These are phyloP conservation scores for Eurosta solidaginis DNA, from an alignment of 1,140 invertebrate genomes.

Conservation along the genomic window DNA sequence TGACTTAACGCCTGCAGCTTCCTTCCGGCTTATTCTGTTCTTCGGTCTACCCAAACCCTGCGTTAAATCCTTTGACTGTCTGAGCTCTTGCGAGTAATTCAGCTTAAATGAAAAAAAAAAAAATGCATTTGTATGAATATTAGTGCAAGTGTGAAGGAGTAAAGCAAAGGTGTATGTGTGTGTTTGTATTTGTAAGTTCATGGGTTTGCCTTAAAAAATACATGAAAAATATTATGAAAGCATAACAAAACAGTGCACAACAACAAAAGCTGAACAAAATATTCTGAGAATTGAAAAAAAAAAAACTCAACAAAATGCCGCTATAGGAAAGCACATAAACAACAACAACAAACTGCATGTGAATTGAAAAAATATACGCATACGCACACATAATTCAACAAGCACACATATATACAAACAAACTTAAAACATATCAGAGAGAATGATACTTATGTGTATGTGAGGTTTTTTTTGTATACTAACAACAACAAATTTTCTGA, in stretches of 20 bases:
- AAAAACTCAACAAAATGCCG: neutral
- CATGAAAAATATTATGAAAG: neutral
- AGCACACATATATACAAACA: neutral
- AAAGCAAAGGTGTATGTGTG: no score
- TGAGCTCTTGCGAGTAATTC: neutral
- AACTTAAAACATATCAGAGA: no score
- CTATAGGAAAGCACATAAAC: neutral
- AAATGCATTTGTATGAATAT: neutral
- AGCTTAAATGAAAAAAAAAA: neutral
- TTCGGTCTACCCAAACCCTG: neutral
- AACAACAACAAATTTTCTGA: no score
- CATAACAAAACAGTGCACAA: neutral
- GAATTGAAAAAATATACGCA: neutral
- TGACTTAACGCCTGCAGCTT: conserved; percentile 18
- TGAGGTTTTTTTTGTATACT: no score
- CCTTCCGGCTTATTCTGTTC: conserved; percentile 7
- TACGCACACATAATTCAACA: neutral
- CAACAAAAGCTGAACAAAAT: neutral
- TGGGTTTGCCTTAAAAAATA: conserved; percentile 16
- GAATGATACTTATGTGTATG: no score
- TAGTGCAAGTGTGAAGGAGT: neutral
- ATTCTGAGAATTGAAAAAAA: neutral
- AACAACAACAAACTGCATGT: neutral
- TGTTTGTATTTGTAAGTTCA: no score
- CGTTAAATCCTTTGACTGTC: neutral